Conservation (phyloP, 2,113 vertebrate genomes). For the Lanius collurio region DNA sequence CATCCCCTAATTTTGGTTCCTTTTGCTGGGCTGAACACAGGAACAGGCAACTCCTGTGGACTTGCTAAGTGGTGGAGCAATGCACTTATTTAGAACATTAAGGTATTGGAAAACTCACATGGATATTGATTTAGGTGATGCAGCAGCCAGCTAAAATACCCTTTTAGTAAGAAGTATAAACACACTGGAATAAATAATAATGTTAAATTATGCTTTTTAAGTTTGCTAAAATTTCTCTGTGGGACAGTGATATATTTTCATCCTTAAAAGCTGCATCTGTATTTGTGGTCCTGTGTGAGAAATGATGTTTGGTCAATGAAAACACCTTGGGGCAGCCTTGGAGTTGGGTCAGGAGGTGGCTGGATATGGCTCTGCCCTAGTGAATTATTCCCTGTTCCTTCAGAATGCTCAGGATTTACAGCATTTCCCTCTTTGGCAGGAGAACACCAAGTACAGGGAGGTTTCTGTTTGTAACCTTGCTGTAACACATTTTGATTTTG, state of each 20-base stretch:
- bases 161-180: slow-evolving; percentile 23
- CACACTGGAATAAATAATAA: slow-evolving; percentile 27
- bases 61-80: not conserved
- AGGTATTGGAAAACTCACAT: not conserved
- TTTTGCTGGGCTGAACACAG: not conserved
- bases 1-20: not conserved
- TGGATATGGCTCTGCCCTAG: not conserved
- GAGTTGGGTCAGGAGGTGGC: not conserved
- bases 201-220: slow-evolving; percentile 14
- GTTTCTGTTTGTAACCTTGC: not conserved
- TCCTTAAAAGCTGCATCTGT: slow-evolving; percentile 4
- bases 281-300: not conserved
- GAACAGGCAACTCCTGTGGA: not conserved
- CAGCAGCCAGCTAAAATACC: slow-evolving; percentile 5
- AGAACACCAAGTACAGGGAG: not conserved
- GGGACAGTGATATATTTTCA: slow-evolving; percentile 16
- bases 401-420: not conserved
- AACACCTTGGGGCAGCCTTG: not conserved
- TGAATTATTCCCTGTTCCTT: not conserved
- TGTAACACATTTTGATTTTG: not conserved
- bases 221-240: slow-evolving; percentile 14
- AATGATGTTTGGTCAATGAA: not conserved
- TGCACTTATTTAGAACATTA: slow-evolving; percentile 25
- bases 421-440: not conserved
- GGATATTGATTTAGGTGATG: slow-evolving; percentile 42